A percentile compares a stretch with the other conserved stretches of the same genome.
phyloP scores from a whole-genome alignment of 1,140 invertebrate genomes.

The Luehdorfia chinensis region DNA sequence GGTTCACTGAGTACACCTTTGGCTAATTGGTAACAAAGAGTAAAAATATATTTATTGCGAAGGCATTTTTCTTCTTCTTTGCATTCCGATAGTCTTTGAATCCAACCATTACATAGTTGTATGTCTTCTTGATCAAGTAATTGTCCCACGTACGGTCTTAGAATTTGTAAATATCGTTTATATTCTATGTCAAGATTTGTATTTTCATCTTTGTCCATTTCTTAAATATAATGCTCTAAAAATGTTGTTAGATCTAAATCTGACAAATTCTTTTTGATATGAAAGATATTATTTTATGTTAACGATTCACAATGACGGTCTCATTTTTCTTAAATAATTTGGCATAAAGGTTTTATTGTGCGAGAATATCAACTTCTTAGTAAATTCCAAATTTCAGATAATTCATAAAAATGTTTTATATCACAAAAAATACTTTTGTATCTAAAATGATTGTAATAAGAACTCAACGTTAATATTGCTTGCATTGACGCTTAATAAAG shows the following conservation, averaged over 20 bases:
- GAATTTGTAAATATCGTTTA: conserved; percentile 55
- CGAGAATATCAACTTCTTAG: no score
- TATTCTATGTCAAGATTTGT: conserved; percentile 52
- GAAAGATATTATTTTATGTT: no score
- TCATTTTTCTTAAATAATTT: no score
- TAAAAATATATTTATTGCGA: conserved; percentile 58
- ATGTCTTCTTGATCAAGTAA: conserved; percentile 42
- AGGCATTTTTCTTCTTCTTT: conserved; percentile 44
- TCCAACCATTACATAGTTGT: conserved; percentile 54
- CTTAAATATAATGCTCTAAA: conserved; percentile 7
- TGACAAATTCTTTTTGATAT: no score
- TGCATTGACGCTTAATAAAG: no score
- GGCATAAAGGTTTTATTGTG: no score
- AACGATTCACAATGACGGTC: no score
- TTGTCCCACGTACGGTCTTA: conserved; percentile 48
- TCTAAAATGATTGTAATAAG: no score
- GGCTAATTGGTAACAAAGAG: conserved; percentile 54
- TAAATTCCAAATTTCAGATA: no score
- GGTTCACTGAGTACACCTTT: conserved; percentile 50
- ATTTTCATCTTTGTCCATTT: conserved; percentile 44
- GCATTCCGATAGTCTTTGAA: conserved; percentile 47
- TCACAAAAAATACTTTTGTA: no score
- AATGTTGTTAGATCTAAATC: background rate
- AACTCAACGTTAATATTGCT: no score
- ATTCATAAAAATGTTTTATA: no score